phyloP scores from a whole-genome alignment of 2,797 vertebrate species.

The Hapalemur alaotrensis region DNA sequence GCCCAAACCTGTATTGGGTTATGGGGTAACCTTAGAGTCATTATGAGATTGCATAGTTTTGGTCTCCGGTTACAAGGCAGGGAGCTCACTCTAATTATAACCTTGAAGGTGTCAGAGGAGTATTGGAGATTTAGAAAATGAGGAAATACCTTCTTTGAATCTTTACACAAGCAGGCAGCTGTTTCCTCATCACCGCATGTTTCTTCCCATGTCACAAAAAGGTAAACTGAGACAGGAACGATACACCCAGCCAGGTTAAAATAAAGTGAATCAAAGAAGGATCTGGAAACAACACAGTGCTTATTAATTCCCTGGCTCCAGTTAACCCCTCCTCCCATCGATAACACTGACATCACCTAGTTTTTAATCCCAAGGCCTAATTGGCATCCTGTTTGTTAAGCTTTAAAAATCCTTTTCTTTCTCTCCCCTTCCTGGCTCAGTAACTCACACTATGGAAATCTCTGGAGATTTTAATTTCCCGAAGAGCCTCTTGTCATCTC shows the following conservation, averaged over 20 bases:
- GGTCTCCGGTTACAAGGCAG: not conserved
- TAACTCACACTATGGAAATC: slow-evolving; percentile 70
- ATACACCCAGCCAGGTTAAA: not conserved
- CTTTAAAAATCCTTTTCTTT: slow-evolving; percentile 70
- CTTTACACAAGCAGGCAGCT: not conserved
- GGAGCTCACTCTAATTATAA: not conserved
- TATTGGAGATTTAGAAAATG: not conserved
- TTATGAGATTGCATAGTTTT: not conserved
- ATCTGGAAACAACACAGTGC: not conserved
- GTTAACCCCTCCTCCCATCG: not conserved
- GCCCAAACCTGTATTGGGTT: not conserved
- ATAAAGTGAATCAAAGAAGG: slow-evolving; percentile 1
- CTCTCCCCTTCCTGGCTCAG: slow-evolving; percentile 64
- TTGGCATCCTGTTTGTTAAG: slow-evolving; percentile 69
- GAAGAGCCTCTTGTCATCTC: slow-evolving; percentile 75
- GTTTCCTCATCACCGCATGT: not conserved
- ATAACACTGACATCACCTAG: slow-evolving; percentile 57
- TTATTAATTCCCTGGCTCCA: slow-evolving; percentile 51
- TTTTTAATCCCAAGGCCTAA: slow-evolving; percentile 65
- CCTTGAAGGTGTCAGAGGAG: not conserved
- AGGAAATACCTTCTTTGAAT: not conserved
- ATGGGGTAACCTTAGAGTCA: not conserved
- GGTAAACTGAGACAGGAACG: slow-evolving; percentile 18
- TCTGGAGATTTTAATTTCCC: slow-evolving; percentile 77
- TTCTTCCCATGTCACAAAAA: slow-evolving; percentile 32